These are phyloP conservation scores for Mormyrops boulengeri DNA, from an alignment of 2,797 vertebrate genomes.

Conservation along the genomic window DNA sequence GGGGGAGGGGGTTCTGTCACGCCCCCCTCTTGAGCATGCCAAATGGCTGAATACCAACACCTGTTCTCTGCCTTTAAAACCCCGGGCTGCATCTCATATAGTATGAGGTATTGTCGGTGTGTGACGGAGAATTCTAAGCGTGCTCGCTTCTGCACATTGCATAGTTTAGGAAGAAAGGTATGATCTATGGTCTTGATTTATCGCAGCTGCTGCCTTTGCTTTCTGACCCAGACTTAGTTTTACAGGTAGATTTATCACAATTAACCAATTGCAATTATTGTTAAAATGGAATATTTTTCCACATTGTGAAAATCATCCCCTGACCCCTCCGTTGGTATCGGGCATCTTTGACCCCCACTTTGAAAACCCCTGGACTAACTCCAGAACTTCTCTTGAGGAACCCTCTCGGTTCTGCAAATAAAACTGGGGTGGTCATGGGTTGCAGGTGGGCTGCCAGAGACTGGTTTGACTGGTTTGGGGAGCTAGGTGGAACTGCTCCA, in stretches of 20 bases:
- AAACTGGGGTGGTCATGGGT: not conserved
- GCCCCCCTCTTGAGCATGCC: not conserved
- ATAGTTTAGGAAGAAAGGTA: not conserved
- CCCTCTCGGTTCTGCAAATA: not conserved
- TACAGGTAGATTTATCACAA: not conserved
- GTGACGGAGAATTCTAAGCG: not conserved
- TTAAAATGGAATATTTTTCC: not conserved
- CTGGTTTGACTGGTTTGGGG: not conserved
- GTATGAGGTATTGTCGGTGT: not conserved
- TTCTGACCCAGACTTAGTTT: not conserved
- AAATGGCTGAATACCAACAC: not conserved
- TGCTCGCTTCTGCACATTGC: not conserved
- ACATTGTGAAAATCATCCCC: not conserved
- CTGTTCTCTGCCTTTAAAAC: not conserved
- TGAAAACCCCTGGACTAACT: not conserved
- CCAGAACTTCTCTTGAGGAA: not conserved
- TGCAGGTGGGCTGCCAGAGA: not conserved
- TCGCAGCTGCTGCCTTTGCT: not conserved
- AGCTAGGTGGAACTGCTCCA: not conserved
- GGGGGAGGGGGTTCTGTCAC: not conserved
- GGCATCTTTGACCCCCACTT: not conserved
- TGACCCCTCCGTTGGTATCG: not conserved
- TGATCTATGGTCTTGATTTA: not conserved
- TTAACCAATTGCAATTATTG: not conserved
- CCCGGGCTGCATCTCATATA: not conserved